Evolutionary conservation across 1,140 invertebrate species (phyloP), one percentile per base, ranked within the genome.

Genomic region (Neocloeon triangulifer): DNA sequence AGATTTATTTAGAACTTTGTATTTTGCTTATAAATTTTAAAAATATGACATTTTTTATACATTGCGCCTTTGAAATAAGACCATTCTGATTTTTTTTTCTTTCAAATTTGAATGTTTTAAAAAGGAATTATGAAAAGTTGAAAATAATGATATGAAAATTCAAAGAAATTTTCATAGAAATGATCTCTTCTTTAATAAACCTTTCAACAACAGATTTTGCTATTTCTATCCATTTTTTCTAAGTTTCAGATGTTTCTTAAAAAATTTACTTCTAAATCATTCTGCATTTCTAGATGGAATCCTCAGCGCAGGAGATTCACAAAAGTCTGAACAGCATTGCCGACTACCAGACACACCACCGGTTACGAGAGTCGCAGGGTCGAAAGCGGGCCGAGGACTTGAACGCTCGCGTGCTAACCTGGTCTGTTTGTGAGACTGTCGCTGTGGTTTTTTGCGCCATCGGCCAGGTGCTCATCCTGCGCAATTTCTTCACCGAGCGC

Each of bases 261-360:
- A 41, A 12, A 23, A 15, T 27, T 31, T 39, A 27, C 14, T 34
- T 30, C 36, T 36, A 25, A 36, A n/a, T 37, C 9, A 13, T 39
- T 30, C 37, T 34, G 25, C 34, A 16, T 32, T 53, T 62, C 25
- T 50, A 91, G 85, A 71, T 97, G 74, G 91, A 97, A 53, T 67
- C 81, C 7, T 81, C 82, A 5, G 69, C 79, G 6, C 70, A 78
- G 47, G 73, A 75, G 50, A 78, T 95, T 41, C 86, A 96, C 48
- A 76, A 82, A 44, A 70, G 73, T 34, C 52, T 96, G 12, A 82
- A 77, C 39, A 70, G 65, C 34, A 77, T 96, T 20, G 59, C 84
- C 19, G 91, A 97, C 51, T 77, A 81, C 44, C 91, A 97, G 62
- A 98, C 91, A 4, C 89, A 97, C 59, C 88, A 97, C 56, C 64